Base-by-base conservation (phyloP, 2,113 vertebrate species). In the Cettia cetti region DNA sequence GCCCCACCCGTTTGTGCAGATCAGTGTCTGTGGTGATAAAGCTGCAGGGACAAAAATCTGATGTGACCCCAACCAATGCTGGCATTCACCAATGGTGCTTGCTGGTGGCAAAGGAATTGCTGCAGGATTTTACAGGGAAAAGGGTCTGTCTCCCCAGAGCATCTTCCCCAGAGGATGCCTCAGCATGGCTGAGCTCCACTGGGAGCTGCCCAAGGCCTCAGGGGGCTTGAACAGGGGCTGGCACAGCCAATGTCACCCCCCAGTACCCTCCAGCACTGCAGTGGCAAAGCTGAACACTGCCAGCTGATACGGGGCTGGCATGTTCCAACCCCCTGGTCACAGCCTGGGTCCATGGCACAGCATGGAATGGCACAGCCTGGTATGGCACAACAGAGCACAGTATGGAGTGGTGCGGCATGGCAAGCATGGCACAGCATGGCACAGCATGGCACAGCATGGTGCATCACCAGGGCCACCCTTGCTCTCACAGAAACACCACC, bases 231-330 rank as follows among this genome's bases (percentile, higher is more conserved):
- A 49, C 35, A 60, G 70, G 7, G 37, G 2, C 9, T 44, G 89
- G 61, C 50, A 22, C 14, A 12, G 66, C 15, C 16, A 3, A 0
- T 11, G 17, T 0, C 5, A 70, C 30, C 10, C 27, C 53, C 9
- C 1, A 2, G 45, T 4, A 21, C 22, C 14, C 42, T 14, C 40
- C 15, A 15, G 21, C 20, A 11, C 50, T 0, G 0, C 18, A 33
- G n/a, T 47, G 49, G 10, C 64, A 40, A 49, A 60, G 45, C 45
- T 13, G 52, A 24, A 11, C 2, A 0, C 15, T 47, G 12, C 9
- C 7, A 65, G 14, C 15, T 30, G 65, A 22, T 53, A 83, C 0
- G 0, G 39, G 39, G 57, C 39, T 68, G 57, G 31, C 1, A 0
- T 13, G 40, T 71, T 44, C 82, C 53, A 42, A 18, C 1, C 9